Evolutionary conservation across 2,888 invertebrate genomes (phyloP).

Genomic region (Melikaiella ostensackeni): DNA sequence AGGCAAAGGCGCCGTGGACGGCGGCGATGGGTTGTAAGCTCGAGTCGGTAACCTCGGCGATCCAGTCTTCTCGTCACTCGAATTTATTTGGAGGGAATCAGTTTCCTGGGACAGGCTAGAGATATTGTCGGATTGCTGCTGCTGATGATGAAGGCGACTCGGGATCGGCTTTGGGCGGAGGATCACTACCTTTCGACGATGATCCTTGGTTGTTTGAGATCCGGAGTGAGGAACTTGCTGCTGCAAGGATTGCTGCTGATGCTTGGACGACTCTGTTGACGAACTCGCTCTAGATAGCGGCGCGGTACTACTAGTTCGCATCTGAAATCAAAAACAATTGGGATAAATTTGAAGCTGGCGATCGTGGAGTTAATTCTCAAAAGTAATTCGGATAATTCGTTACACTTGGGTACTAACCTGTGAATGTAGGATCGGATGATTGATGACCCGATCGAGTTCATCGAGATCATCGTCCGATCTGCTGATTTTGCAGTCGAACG

Average conservation of each 20-base stretch:
- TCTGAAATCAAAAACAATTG: constrained; percentile 36
- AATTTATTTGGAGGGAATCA: constrained; percentile 74
- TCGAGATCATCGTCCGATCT: constrained; percentile 90
- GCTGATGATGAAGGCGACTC: constrained; percentile 76
- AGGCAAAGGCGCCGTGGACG: constrained; percentile 90
- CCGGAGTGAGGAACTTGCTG: constrained; percentile 58
- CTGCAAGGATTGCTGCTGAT: constrained; percentile 56
- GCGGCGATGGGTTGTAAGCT: constrained; percentile 89
- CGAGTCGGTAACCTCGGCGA: constrained; percentile 81
- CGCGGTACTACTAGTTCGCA: constrained; percentile 57
- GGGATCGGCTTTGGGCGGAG: constrained; percentile 82
- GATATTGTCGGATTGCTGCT: constrained; percentile 65
- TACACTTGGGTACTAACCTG: constrained; percentile 55
- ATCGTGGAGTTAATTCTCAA: too few species aligned
- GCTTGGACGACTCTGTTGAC: constrained; percentile 67
- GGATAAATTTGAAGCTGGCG: too few species aligned
- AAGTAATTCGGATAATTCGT: too few species aligned
- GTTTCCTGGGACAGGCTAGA: constrained; percentile 72
- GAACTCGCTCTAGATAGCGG: constrained; percentile 68
- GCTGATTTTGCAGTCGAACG: constrained; percentile 92
- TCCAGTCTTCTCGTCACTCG: constrained; percentile 70
- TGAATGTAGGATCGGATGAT: constrained; percentile 84
- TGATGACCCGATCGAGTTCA: constrained; percentile 88
- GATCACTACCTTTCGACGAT: constrained; percentile 77
- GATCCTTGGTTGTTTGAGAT: constrained; percentile 62